phyloP scores from a whole-genome alignment of 2,888 invertebrate genomes.

The Bembecia ichneumoniformis region DNA sequence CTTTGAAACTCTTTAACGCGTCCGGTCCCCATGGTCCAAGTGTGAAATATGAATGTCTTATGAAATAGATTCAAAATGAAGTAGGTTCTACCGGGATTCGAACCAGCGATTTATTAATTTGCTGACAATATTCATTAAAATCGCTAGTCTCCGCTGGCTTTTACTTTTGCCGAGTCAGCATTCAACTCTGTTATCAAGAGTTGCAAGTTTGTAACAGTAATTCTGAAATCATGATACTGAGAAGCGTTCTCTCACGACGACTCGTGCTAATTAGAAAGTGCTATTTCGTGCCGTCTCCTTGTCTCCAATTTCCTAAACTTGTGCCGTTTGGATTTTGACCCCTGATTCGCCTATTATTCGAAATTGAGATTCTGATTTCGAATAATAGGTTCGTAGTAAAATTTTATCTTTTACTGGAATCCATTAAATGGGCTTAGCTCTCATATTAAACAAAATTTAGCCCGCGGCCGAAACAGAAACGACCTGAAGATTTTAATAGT shows the following conservation, averaged over 20 bases:
- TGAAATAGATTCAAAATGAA: too few relatives aligned
- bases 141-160: background rate
- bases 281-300: constrained; percentile 15
- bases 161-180: constrained; percentile 10
- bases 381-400: background rate
- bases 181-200: constrained; percentile 31
- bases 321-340: constrained; percentile 23
- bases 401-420: too few relatives aligned
- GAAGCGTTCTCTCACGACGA: constrained; percentile 15
- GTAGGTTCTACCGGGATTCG: too few relatives aligned
- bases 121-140: too few relatives aligned
- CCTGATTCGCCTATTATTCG: background rate
- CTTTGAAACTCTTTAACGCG: too few relatives aligned
- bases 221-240: constrained; percentile 33
- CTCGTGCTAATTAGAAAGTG: constrained; percentile 26
- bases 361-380: background rate
- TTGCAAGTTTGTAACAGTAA: constrained; percentile 40
- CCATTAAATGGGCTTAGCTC: too few relatives aligned
- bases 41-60: too few relatives aligned
- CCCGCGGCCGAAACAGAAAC: too few relatives aligned
- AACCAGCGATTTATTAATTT: too few relatives aligned
- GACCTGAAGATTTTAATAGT: too few relatives aligned
- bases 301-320: constrained; percentile 30
- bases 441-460: too few relatives aligned
- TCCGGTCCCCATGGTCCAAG: too few relatives aligned